Percentiles rank a stretch among this genome's conserved stretches.
Conservation (phyloP, 2,888 invertebrate species). For the Pristionchus exspectatus region DNA sequence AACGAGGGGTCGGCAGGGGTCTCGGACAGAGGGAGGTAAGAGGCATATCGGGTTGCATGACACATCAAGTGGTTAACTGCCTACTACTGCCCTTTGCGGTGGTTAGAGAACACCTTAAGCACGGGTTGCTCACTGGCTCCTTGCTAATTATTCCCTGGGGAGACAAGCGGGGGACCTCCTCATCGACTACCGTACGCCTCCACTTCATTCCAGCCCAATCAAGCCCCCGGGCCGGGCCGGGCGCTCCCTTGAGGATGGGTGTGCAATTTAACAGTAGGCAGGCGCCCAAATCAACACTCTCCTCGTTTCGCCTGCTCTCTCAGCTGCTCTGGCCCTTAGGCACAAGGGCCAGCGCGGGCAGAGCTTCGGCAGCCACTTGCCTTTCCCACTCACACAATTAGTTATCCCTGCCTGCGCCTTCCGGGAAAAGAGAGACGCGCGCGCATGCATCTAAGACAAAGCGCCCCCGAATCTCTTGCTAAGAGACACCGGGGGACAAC, state of each 20-base stretch:
- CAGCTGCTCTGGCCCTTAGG: not conserved
- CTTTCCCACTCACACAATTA: constrained; percentile 49
- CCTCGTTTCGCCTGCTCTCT: not conserved
- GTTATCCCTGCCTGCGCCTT: constrained; percentile 27
- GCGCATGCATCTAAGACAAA: not conserved
- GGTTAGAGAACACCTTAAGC: constrained; percentile 37
- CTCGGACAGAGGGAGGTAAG: not conserved
- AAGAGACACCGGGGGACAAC: constrained; percentile 1
- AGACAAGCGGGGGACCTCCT: not conserved
- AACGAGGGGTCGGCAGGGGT: constrained; percentile 51
- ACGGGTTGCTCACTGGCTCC: not conserved
- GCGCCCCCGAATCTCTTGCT: not conserved
- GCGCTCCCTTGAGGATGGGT: constrained; percentile 32
- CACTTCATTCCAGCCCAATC: constrained; percentile 44
- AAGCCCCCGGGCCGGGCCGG: not conserved
- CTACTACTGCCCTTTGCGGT: not conserved
- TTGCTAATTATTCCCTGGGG: constrained; percentile 4
- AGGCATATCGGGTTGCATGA: constrained; percentile 51
- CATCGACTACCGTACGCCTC: constrained; percentile 24
- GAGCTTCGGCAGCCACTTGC: constrained; percentile 34
- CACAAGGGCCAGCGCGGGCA: not conserved
- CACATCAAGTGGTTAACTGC: constrained; percentile 44
- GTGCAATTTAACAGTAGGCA: constrained; percentile 53
- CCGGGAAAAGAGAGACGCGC: not conserved
- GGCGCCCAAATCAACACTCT: constrained; percentile 49